Conservation (phyloP, 2,888 invertebrate species). For the Willowsia nigromaculata region DNA sequence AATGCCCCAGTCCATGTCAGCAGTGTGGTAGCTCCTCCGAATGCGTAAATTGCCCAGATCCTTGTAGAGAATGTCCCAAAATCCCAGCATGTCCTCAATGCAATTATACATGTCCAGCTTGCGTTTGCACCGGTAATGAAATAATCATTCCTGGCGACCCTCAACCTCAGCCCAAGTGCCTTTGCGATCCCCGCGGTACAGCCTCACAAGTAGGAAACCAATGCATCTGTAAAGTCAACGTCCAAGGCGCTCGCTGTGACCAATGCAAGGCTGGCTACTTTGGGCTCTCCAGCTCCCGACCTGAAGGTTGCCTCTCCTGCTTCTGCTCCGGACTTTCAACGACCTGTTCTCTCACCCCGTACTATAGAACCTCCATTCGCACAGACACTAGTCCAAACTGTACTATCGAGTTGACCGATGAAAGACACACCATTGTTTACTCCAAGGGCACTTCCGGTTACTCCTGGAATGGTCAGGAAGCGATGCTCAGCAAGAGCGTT, state of each 20-base stretch:
- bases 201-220: constrained; percentile 6
- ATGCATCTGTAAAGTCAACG: constrained; percentile 74
- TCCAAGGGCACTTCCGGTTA: constrained; percentile 17
- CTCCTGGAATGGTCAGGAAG: constrained; percentile 42
- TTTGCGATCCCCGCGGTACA: constrained; percentile 72
- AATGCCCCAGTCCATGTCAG: constrained; percentile 27
- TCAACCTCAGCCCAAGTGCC: no score
- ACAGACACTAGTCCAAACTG: constrained; percentile 34
- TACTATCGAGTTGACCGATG: constrained; percentile 60
- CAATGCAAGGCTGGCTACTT: constrained; percentile 74
- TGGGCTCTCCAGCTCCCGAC: constrained; percentile 56
- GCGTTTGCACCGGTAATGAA: not conserved
- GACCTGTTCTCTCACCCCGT: constrained; percentile 64
- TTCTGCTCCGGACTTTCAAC: constrained; percentile 72
- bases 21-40: constrained; percentile 44
- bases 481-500: constrained; percentile 4
- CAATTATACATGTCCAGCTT: constrained; percentile 30
- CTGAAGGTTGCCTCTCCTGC: constrained; percentile 70
- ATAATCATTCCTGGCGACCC: not conserved
- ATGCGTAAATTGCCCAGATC: constrained; percentile 63
- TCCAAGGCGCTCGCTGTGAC: constrained; percentile 71
- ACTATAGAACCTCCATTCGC: constrained; percentile 45
- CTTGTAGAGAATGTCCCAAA: constrained; percentile 66
- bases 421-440: constrained; percentile 54
- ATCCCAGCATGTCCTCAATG: constrained; percentile 50